These are phyloP conservation scores for Chloropsis cyanopogon DNA, from an alignment of 2,113 vertebrate species.

Conservation along the genomic window DNA sequence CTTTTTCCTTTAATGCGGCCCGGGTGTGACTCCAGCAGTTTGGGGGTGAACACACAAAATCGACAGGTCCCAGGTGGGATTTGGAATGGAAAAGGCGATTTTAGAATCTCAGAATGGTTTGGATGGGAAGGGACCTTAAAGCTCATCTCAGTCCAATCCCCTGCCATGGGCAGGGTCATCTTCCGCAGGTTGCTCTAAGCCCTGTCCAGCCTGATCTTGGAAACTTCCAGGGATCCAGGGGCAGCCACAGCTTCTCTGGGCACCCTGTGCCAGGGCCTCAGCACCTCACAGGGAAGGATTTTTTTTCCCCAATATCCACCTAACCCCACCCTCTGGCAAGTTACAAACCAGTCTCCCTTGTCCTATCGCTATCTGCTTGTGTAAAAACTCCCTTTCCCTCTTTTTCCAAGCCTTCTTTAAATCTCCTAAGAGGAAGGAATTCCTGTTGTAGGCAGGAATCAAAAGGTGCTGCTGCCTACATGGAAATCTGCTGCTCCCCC, in stretches of 20 bases:
- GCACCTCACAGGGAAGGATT: neutral
- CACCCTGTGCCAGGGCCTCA: accelerated
- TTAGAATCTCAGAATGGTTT: neutral
- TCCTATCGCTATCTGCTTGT: neutral
- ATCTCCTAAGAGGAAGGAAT: too few species aligned
- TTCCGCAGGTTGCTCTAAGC: neutral
- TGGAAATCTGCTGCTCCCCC: neutral
- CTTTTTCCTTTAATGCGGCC: neutral
- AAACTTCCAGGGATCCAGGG: neutral
- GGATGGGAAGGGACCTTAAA: neutral
- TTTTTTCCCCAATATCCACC: neutral
- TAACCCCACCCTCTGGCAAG: too few species aligned
- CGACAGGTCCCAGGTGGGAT: accelerated
- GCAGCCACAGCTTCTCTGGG: neutral
- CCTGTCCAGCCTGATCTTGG: accelerated
- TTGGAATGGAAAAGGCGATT: neutral
- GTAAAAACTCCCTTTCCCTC: neutral
- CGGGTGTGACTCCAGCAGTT: accelerated
- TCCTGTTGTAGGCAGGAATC: neutral
- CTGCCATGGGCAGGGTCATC: neutral
- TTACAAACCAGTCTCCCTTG: neutral
- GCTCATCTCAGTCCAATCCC: accelerated
- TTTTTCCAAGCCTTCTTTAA: neutral
- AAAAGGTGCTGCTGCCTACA: accelerated
- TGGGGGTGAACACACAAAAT: neutral